Conservation (phyloP, 2,888 invertebrate species). For the Mimachlamys varia region DNA sequence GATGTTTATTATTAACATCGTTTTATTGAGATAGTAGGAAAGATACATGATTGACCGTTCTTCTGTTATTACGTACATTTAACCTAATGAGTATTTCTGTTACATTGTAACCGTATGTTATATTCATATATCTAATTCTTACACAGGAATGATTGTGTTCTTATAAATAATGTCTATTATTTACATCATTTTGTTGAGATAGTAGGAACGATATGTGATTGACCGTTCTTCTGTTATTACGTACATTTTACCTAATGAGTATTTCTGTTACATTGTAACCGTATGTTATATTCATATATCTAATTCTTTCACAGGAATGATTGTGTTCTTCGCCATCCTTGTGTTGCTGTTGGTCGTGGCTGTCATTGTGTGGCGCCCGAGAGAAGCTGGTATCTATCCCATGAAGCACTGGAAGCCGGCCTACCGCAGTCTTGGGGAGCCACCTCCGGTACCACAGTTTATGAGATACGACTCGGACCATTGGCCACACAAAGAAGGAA, state of each 20-base stretch:
- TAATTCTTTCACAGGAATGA: conserved; percentile 65
- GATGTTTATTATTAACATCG: too few relatives aligned
- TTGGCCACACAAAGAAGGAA: conserved; percentile 67
- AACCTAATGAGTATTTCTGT: too few relatives aligned
- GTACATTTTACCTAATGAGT: too few relatives aligned
- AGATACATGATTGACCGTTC: too few relatives aligned
- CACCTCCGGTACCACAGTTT: conserved; percentile 76
- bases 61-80: too few relatives aligned
- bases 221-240: too few relatives aligned
- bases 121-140: neutral
- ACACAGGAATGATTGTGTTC: conserved; percentile 63
- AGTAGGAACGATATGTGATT: too few relatives aligned
- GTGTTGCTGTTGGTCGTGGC: conserved; percentile 75
- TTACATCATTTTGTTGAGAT: too few relatives aligned
- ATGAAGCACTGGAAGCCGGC: conserved; percentile 80
- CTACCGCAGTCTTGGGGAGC: conserved; percentile 76
- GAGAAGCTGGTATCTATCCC: conserved; percentile 77
- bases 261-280: too few relatives aligned
- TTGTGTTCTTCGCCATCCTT: conserved; percentile 75
- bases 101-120: too few relatives aligned
- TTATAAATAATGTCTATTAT: too few relatives aligned
- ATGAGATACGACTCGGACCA: conserved; percentile 74
- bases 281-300: neutral
- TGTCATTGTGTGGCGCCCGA: conserved; percentile 78
- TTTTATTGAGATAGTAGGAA: too few relatives aligned